These are phyloP conservation scores for Sarcophilus harrisii DNA, from an alignment of 2,797 vertebrate species.

Conservation along the genomic window DNA sequence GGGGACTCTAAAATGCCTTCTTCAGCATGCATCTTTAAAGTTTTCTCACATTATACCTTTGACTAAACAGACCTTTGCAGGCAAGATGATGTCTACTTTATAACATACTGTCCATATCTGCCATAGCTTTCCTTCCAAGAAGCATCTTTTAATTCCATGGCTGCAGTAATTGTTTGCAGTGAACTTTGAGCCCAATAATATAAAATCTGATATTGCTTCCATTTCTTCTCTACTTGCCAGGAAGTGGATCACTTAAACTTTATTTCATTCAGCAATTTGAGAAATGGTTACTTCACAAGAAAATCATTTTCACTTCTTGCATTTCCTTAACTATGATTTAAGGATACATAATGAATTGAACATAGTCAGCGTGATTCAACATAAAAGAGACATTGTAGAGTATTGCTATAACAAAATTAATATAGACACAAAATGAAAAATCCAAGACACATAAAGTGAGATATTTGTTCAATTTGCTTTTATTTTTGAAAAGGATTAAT, in stretches of 20 bases:
- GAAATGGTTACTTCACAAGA: neutral
- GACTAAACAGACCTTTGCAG: neutral
- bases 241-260: neutral
- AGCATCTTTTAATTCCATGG: neutral
- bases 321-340: neutral
- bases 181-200: neutral
- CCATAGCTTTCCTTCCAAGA: neutral
- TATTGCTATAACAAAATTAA: neutral
- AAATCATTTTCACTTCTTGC: neutral
- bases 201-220: neutral
- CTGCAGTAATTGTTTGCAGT: neutral
- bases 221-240: neutral
- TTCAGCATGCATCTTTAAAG: neutral
- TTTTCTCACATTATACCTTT: neutral
- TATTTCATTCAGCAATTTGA: neutral
- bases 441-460: neutral
- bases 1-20: neutral
- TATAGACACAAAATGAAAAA: neutral
- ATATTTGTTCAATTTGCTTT: neutral
- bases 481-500: neutral
- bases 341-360: neutral
- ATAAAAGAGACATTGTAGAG: neutral
- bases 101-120: neutral
- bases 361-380: neutral
- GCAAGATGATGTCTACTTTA: neutral